phyloP scores from a whole-genome alignment of 2,888 invertebrate genomes.

The Steinernema hermaphroditum region DNA sequence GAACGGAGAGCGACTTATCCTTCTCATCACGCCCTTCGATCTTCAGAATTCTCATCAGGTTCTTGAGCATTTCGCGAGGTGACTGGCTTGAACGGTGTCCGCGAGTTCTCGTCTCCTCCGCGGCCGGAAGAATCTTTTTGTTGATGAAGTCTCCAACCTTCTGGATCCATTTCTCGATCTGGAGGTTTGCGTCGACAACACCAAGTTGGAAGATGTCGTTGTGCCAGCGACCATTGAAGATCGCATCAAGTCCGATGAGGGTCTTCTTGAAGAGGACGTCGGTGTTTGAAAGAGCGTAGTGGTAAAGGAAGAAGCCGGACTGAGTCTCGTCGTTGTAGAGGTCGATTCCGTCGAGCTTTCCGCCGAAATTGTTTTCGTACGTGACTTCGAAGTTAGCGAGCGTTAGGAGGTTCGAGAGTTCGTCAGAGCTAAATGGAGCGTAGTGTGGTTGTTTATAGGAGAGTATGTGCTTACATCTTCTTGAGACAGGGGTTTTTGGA shows the following conservation, averaged over 20 bases:
- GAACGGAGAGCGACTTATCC: not conserved
- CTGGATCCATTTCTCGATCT: not conserved
- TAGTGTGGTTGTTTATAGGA: too few relatives aligned
- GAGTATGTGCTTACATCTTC: not conserved
- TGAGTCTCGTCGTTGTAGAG: not conserved
- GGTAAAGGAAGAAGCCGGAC: constrained; percentile 5
- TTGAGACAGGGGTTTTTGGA: not conserved
- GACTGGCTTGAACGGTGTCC: not conserved
- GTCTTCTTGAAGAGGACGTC: constrained; percentile 44
- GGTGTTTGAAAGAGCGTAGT: not conserved
- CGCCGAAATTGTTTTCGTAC: not conserved
- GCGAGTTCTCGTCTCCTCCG: not conserved
- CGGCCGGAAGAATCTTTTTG: not conserved
- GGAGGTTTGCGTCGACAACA: constrained; percentile 1
- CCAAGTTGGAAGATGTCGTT: constrained; percentile 42
- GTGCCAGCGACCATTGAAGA: constrained; percentile 49
- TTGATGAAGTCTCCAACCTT: not conserved
- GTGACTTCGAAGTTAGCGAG: not conserved
- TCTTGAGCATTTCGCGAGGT: not conserved
- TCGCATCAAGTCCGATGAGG: constrained; percentile 42
- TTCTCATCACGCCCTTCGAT: not conserved
- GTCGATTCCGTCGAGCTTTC: not conserved
- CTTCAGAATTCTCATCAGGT: not conserved
- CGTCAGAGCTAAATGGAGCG: not conserved
- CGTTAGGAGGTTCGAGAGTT: not conserved